Conservation (phyloP, 2,888 invertebrate genomes). For the Ecdyonurus torrentis region DNA sequence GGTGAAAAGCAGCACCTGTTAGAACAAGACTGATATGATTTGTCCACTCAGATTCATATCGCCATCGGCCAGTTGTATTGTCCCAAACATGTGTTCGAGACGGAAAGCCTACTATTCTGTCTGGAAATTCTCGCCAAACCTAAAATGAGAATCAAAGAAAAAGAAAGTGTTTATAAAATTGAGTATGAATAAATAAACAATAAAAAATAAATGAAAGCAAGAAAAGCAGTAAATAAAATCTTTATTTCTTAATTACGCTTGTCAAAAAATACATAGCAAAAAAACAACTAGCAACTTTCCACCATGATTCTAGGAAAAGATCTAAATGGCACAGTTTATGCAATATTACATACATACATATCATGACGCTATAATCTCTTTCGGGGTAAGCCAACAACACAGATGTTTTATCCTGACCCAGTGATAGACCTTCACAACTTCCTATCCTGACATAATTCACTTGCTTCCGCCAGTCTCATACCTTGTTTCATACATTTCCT, state of each 20-base stretch:
- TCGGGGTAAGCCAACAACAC: too few species aligned
- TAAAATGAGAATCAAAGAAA: constrained; percentile 35
- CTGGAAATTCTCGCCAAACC: constrained; percentile 95
- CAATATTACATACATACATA: too few species aligned
- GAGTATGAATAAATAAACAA: not conserved
- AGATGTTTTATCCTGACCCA: too few species aligned
- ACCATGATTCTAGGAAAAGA: too few species aligned
- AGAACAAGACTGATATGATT: constrained; percentile 91
- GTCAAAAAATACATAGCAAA: too few species aligned
- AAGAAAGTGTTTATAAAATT: constrained; percentile 4
- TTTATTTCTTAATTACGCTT: not conserved
- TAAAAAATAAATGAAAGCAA: not conserved
- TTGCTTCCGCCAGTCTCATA: too few species aligned
- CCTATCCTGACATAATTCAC: too few species aligned
- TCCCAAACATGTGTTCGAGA: constrained; percentile 91
- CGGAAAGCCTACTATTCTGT: constrained; percentile 90
- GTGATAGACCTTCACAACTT: too few species aligned
- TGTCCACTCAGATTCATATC: constrained; percentile 95
- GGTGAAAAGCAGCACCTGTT: constrained; percentile 93
- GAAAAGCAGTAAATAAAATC: not conserved
- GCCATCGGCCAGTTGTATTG: constrained; percentile 69
- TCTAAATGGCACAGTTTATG: too few species aligned
- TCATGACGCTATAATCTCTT: too few species aligned
- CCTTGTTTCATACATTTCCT: too few species aligned
- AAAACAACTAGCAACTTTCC: too few species aligned